phyloP scores from a whole-genome alignment of 2,113 vertebrate genomes.

The Planiliza haematocheilus region DNA sequence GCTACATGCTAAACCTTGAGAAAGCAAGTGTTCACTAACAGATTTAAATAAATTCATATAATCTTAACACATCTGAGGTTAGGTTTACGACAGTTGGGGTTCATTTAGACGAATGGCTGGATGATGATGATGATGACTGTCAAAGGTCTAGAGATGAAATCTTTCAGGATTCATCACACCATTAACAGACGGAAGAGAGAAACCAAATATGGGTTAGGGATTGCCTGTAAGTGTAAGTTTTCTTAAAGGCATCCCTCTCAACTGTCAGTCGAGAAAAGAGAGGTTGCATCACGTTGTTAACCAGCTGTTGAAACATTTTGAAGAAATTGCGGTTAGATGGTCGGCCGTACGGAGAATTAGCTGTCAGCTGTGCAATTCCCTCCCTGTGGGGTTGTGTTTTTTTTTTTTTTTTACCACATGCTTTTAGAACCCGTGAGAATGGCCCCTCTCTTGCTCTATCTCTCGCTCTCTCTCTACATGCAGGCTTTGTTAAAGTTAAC shows the following conservation, averaged over 20 bases:
- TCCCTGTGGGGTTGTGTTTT: background rate
- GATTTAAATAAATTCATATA: too few species aligned
- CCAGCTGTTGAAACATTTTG: background rate
- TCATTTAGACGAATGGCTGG: too few species aligned
- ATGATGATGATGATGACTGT: too few species aligned
- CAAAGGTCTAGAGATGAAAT: too few species aligned
- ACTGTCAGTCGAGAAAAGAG: background rate
- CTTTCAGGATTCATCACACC: too few species aligned
- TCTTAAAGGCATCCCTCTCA: background rate
- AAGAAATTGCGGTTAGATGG: background rate
- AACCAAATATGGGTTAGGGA: too few species aligned
- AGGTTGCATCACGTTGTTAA: background rate
- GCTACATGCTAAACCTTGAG: too few species aligned
- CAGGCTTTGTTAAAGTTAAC: background rate
- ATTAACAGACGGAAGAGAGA: too few species aligned
- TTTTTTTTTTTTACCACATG: conserved; percentile 5
- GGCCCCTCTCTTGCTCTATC: background rate
- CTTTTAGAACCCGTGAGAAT: too few species aligned
- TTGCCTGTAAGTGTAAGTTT: background rate
- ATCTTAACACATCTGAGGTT: too few species aligned
- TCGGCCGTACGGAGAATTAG: background rate
- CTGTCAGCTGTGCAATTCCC: background rate
- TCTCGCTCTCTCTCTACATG: background rate
- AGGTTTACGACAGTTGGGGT: too few species aligned
- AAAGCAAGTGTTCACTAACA: too few species aligned